Base-by-base conservation (phyloP, 2,113 vertebrate genomes). In the Paedocypris sp. region DNA sequence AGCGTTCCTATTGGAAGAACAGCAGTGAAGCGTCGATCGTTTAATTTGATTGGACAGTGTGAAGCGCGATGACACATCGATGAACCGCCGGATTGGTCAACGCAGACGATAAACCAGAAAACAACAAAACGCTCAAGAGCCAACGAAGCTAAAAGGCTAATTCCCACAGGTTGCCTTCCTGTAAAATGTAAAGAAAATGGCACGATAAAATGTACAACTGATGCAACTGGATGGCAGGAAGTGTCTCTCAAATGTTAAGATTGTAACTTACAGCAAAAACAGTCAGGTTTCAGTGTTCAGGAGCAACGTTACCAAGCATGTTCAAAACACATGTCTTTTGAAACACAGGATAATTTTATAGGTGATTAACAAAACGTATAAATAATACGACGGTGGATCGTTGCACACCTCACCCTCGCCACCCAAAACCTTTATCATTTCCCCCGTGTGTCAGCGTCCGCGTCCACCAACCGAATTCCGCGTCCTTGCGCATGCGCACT, bases 401-500 rank as follows among this genome's bases (percentile, higher is more conserved):
- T 6, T 10, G 13, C 7, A 23, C 7, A 8, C 3, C 4, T 41
- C 23, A 29, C 36, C 51, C 33, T n/a, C n/a, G n/a, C n/a, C n/a
- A n/a, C n/a, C 6, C 52, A 33, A 41, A 36, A 36, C 31, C 49
- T 53, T 54, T 46, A 54, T 54, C 15, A 28, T 42, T 41, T 52
- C 33, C 29, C 13, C 6, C 2, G 25, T 12, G 41, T 20, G 16
- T 60, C 16, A 51, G 23, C 16, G 49, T 69, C 77, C 75, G 61
- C 71, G 82, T 83, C 79, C 67, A 78, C 16, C 57, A 3, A 22
- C 53, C 53, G 45, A 16, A 54, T 38, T 41, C 66, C 66, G 33
- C 26, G 53, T 64, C 51, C 51, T 59, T 61, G 71, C 74, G 77
- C 84, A 78, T 81, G 86, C 75, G 72, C 80, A 70, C 46, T 75